Base-by-base conservation (phyloP, 2,797 vertebrate species). In the Spinus olivaceus region DNA sequence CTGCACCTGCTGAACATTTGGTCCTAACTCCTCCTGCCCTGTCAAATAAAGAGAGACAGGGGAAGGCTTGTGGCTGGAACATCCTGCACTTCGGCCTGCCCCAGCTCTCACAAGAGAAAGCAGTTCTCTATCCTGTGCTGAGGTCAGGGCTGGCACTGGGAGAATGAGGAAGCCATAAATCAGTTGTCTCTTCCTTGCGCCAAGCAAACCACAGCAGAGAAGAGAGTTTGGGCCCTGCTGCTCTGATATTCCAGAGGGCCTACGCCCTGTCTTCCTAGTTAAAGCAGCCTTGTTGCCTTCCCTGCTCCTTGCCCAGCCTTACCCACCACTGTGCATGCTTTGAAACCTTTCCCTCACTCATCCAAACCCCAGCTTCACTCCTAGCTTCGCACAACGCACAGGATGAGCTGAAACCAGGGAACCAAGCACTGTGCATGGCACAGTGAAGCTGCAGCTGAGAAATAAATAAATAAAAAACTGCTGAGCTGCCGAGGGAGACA, bases 131-230 rank as follows among this genome's bases (percentile, higher is more conserved):
- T 37, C 56, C 46, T 41, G 2, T 19, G 13, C 49, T 77, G 56
- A 2, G 2, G 20, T 44, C 44, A 74, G 42, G 37, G 49, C 42
- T 88, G 71, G 60, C 71, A 67, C n/a, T 5, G 67, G 53, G 25
- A 80, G 46, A 64, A 50, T 1, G 18, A 88, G 9, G 8, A 51
- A 93, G 14, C 41, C 6, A 4, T 90, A 86, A 78, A 95, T 86
- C 54, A 76, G 30, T n/a, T 2, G 1, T 8, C 13, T 85, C 30
- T 63, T 72, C 47, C 63, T 39, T 27, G 7, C 2, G 10, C 41
- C 50, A 89, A 82, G 65, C 14, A 88, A 92, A 77, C 49, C 57
- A 61, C 65, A 37, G n/a, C 24, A 77, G 25, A 70, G 37, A 63
- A 74, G 25, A 63, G 28, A 69, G 50, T 15, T 12, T 33, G 21